Conservation (phyloP, 2,888 invertebrate species). For the Halocaridina rubra region DNA sequence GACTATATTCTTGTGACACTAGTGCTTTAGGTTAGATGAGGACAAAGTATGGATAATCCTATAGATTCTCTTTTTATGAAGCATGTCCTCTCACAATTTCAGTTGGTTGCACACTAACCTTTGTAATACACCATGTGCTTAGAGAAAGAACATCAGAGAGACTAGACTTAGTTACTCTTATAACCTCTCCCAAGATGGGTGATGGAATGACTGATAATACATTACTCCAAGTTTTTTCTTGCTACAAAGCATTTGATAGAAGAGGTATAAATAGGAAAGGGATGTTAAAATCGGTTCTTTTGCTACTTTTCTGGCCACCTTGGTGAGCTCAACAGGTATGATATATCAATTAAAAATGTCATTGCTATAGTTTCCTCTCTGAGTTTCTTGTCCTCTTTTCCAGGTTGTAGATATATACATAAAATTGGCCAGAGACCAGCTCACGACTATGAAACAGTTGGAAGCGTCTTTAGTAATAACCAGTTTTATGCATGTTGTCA, state of each 20-base stretch:
- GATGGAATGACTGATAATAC: no score
- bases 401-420: conserved; percentile 30
- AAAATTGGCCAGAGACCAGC: conserved; percentile 19
- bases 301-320: neutral
- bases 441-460: conserved; percentile 28
- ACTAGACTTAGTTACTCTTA: no score
- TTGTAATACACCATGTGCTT: no score
- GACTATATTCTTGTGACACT: no score
- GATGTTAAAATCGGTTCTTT: neutral
- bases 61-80: no score
- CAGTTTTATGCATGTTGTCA: conserved; percentile 27
- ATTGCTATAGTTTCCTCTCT: no score
- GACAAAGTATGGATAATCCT: no score
- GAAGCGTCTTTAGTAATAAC: conserved; percentile 8
- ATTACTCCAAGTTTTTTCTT: neutral
- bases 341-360: neutral
- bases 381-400: neutral
- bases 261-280: neutral
- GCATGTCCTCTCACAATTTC: no score
- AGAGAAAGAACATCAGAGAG: no score
- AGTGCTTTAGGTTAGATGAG: no score
- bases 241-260: neutral
- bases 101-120: no score
- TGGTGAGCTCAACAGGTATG: neutral
- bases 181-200: no score